Evolutionary conservation across 2,113 vertebrate species (phyloP), one percentile per base, ranked within the genome.

Genomic region (Isichthys henryi): DNA sequence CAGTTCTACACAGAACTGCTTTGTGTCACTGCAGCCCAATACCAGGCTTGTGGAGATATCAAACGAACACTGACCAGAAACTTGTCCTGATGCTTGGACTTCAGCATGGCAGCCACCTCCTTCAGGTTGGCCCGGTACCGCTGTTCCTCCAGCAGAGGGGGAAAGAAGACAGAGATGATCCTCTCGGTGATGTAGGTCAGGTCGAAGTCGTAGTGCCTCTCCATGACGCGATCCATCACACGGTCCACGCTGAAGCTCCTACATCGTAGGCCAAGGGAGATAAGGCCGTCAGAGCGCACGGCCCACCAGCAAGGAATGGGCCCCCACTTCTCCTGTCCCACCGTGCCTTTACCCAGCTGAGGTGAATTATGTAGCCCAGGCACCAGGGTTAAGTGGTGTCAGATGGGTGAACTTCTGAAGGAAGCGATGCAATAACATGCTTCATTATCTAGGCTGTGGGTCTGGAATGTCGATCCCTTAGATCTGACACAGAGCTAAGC

Each of bases 151-250:
- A 97, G 95, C 90, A 94, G 96, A 0, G 96, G 94, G 0, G 97
- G 97, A 92, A 98, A 98, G 94, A 97, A 97, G 66, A 98, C 97
- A 0, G 97, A 97, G 92, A 98, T 96, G 93, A 98, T 98, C 86
- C 97, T 95, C 93, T 98, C 97, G 0, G 97, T 98, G 95, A 98
- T 97, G 93, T 98, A 98, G 21, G 97, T 98, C 90, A 98, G 96
- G 94, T 98, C 97, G 31, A 98, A 95, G 93, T 98, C 97, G 52
- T 97, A 97, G 92, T 96, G 94, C 89, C 96, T 95, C 94, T 98
- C 97, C 97, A 98, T 97, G 88, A 97, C 97, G 9, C 96, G 95
- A 86, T 98, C 97, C 94, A 98, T 96, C 91, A 97, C 97, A 0
- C 97, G 97, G 91, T 98, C 97, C 91, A 97, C 93, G 46, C 97